These are phyloP conservation scores for Tapirus terrestris DNA, from an alignment of 2,113 vertebrate genomes.

Conservation along the genomic window DNA sequence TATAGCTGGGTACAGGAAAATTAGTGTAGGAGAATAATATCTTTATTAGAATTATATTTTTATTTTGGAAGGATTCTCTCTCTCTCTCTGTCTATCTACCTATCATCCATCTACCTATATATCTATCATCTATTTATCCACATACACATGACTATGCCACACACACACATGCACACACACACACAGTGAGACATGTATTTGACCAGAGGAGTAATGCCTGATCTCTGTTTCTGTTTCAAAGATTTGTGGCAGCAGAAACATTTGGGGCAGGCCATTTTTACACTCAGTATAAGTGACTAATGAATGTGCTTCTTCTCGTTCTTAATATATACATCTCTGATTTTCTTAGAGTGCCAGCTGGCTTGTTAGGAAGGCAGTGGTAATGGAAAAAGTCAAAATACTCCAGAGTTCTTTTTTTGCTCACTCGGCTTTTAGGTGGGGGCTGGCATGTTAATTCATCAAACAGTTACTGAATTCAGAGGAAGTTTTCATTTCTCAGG, in stretches of 20 bases:
- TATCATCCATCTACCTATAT: not conserved
- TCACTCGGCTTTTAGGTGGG: not conserved
- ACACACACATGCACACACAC: too few species aligned
- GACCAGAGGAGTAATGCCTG: not conserved
- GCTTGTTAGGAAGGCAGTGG: not conserved
- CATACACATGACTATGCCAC: not conserved
- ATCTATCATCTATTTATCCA: not conserved
- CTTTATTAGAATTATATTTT: not conserved
- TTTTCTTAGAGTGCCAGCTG: conserved; percentile 3
- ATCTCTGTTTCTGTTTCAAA: not conserved
- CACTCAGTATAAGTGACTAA: not conserved
- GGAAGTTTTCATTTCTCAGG: not conserved
- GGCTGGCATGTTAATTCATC: not conserved
- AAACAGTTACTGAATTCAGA: not conserved
- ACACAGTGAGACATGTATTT: not conserved
- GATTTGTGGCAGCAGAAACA: not conserved
- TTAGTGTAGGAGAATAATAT: not conserved
- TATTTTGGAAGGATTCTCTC: not conserved
- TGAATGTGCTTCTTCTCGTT: not conserved
- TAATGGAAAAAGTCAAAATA: conserved; percentile 29
- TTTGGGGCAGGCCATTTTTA: not conserved
- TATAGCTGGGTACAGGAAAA: not conserved
- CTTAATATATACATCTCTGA: not conserved
- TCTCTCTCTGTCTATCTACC: not conserved
- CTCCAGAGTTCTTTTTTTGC: not conserved